Percentiles rank a stretch among this genome's conserved stretches.
These are phyloP conservation scores for Girardinichthys multiradiatus DNA, from an alignment of 2,113 vertebrate species.

Conservation along the genomic window DNA sequence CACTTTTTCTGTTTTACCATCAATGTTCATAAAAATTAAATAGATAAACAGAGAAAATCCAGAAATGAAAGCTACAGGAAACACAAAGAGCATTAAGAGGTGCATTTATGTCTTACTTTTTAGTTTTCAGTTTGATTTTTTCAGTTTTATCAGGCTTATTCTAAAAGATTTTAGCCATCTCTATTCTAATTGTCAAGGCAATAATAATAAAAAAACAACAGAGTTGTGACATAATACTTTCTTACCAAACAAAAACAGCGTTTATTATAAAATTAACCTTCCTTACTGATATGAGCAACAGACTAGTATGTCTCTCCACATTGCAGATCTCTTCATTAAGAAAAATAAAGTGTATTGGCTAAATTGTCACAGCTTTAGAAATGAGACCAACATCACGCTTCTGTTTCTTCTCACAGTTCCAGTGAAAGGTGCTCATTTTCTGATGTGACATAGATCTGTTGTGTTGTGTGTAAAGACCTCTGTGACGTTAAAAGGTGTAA, in stretches of 20 bases:
- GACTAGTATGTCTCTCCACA: too few species aligned
- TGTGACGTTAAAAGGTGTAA: slow-evolving; percentile 16
- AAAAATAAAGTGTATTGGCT: background rate
- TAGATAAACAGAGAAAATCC: background rate
- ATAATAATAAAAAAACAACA: background rate
- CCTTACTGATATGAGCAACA: background rate
- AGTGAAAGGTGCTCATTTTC: background rate
- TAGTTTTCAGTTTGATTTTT: too few species aligned
- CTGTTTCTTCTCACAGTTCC: slow-evolving; percentile 10
- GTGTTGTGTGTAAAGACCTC: slow-evolving; percentile 9
- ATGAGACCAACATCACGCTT: background rate
- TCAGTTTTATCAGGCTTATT: too few species aligned
- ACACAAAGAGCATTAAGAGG: too few species aligned
- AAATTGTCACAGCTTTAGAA: background rate
- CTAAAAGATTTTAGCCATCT: background rate
- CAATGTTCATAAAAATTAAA: background rate
- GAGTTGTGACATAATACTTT: background rate
- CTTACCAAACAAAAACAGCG: background rate
- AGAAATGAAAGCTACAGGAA: too few species aligned
- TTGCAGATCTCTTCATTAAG: background rate
- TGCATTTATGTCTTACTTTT: too few species aligned
- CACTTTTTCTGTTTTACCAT: background rate
- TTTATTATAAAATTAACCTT: background rate
- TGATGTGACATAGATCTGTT: slow-evolving; percentile 6
- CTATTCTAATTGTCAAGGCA: background rate